Evolutionary conservation across 1,140 invertebrate genomes (phyloP), one percentile per base, ranked within the genome.

Genomic region (Eupristina koningsbergeri): DNA sequence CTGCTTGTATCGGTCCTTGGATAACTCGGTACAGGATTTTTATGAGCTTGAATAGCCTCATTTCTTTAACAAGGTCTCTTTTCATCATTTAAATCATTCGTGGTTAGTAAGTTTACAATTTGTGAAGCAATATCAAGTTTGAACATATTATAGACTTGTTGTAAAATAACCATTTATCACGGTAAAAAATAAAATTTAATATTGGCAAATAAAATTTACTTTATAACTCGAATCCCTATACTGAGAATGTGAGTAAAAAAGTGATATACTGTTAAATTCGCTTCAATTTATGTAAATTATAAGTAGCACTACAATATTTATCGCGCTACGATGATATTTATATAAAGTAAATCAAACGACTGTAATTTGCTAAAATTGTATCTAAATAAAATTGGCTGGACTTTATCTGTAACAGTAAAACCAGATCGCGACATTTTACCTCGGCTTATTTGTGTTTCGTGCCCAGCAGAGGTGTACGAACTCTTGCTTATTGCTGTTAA

Each of bases 81-180:
- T 81, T 81, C n/a, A 45, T 81, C 69, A 74, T 74, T 81, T 81
- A 81, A 81, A 81, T 81, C 80, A 81, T 74, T 74, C 34, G 69
- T 53, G 39, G 39, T 74, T 74, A 63, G 34, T 74, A 74, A 75
- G 34, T 74, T 81, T 41, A 81, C 53, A 81, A 81, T 81, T 53
- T 41, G 69, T 61, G 67, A 81, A 61, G 67, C 29, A 73, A 73
- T 67, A 41, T 17, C 45, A 58, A 61, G 26, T 81, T 81, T 73
- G n/a, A 47, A 63, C 26, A 74, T 39, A 58, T 80, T 80, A 19
- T 58, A 50, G 64, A 80, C 26, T 78, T 53, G 67, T 71, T 45
- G 75, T 61, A 77, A 77, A 61, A 61, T 61, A 77, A 31, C 39
- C 58, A 67, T 79, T 79, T 67, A 79, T 79, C 76, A 64, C 39